Base-by-base conservation (phyloP, 2,888 invertebrate genomes). In the Timandra comae region DNA sequence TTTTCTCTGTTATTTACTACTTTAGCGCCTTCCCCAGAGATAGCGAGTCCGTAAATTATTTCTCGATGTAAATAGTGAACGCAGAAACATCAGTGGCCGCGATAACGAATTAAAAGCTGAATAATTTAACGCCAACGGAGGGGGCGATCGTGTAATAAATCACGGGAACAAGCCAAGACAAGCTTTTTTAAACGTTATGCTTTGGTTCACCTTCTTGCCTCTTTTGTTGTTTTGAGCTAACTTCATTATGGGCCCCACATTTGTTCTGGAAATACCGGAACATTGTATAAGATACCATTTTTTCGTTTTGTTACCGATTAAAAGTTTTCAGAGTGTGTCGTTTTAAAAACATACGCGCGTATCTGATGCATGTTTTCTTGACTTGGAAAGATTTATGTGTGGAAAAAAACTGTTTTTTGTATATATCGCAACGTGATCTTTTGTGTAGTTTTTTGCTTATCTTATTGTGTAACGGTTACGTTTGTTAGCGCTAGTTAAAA, bases 41-140 rank as follows among this genome's bases (percentile, higher is more conserved):
- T 41, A 52, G 60, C 56, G 43, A 54, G 59, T 66, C 59, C 63
- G 68, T 77, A 73, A 79, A 79, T 79, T 74, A 81, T 80, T 71
- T 71, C 61, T 56, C 63, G 63, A 63, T 69, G 77, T 78, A 77
- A 80, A 80, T 80, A 80, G 77, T 77, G 69, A 75, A 67, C 63
- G 63, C 60, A 69, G 68, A 62, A 72, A 72, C 73, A 64, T 63
- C 63, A 63, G 73, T 68, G 68, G 73, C 66, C 68, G 72, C 69
- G 77, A 80, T 85, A 78, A 79, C 73, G 74, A 82, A 82, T 84
- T 84, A 82, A 82, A 82, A 77, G 71, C 69, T 81, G 79, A 82
- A 85, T 84, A 79, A 82, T 82, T 78, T 81, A 82, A 76, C 72
- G 72, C 73, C 64, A 67, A 71, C 56, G 67, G 65, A 51, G 66